Evolutionary conservation across 2,888 invertebrate genomes (phyloP).

Genomic region (Stenotaenia linearis): DNA sequence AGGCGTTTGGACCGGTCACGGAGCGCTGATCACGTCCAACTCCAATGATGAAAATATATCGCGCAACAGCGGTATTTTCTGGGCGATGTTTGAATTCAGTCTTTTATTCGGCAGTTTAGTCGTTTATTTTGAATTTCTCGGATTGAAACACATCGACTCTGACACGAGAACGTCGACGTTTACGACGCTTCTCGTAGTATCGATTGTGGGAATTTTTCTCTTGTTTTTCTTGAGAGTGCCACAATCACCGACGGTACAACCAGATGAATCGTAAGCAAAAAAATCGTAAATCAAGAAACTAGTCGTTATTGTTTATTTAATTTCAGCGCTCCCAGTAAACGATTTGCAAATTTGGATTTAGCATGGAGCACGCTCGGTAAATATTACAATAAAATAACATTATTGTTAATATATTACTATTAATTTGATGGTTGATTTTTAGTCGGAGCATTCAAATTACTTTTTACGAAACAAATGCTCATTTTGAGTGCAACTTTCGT

Average conservation of each 20-base stretch:
- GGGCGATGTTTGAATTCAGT: slow-evolving; percentile 86
- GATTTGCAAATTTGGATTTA: no score
- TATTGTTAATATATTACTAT: no score
- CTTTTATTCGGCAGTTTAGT: slow-evolving; percentile 92
- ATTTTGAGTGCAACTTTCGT: slow-evolving; percentile 77
- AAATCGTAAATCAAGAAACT: no score
- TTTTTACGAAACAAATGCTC: slow-evolving; percentile 77
- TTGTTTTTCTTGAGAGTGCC: background rate
- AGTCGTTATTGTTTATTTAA: no score
- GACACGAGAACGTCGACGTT: slow-evolving; percentile 72
- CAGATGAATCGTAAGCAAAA: no score
- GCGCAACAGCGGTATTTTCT: slow-evolving; percentile 91
- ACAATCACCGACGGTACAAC: no score
- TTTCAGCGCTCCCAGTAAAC: no score
- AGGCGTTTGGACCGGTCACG: slow-evolving; percentile 59
- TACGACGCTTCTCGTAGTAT: slow-evolving; percentile 59
- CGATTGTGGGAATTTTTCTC: background rate
- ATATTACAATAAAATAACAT: no score
- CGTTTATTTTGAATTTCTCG: slow-evolving; percentile 84
- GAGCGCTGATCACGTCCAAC: slow-evolving; percentile 82
- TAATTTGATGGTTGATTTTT: no score
- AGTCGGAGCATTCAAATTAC: no score
- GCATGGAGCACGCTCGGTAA: no score
- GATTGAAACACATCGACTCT: slow-evolving; percentile 58
- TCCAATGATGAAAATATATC: slow-evolving; percentile 81